phyloP scores from a whole-genome alignment of 2,797 vertebrate genomes.

The Loris lydekkerianus region DNA sequence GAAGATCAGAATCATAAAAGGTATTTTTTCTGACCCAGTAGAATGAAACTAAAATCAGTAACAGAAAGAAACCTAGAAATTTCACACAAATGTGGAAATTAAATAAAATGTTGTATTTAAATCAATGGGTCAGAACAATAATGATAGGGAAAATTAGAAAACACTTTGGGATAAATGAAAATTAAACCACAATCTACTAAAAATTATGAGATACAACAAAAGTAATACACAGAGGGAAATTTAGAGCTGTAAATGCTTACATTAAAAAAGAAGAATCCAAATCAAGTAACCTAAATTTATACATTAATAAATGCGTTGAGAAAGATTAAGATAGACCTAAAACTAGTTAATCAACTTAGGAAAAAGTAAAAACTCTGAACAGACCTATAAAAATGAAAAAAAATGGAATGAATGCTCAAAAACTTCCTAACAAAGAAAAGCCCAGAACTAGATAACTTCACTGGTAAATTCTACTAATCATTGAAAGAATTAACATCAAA shows the following conservation, averaged over 20 bases:
- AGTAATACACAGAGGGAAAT: neutral
- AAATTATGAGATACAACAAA: neutral
- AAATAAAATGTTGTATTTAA: neutral
- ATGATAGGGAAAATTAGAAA: neutral
- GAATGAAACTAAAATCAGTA: neutral
- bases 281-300: neutral
- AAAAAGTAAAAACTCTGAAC: conserved; percentile 11
- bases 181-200: neutral
- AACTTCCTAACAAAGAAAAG: neutral
- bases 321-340: neutral
- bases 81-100: neutral
- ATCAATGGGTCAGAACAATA: neutral
- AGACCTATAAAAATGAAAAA: neutral
- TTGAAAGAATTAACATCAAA: neutral
- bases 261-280: neutral
- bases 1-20: neutral
- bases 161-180: neutral
- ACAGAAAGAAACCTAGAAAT: neutral
- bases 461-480: neutral
- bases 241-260: neutral
- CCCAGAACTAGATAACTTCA: neutral
- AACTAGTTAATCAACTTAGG: neutral
- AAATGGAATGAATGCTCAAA: conserved; percentile 2
- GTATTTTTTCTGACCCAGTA: neutral
- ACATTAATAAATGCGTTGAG: neutral